These are phyloP conservation scores for Drosophila maculinotata DNA, from an alignment of 2,888 invertebrate genomes.

Conservation along the genomic window DNA sequence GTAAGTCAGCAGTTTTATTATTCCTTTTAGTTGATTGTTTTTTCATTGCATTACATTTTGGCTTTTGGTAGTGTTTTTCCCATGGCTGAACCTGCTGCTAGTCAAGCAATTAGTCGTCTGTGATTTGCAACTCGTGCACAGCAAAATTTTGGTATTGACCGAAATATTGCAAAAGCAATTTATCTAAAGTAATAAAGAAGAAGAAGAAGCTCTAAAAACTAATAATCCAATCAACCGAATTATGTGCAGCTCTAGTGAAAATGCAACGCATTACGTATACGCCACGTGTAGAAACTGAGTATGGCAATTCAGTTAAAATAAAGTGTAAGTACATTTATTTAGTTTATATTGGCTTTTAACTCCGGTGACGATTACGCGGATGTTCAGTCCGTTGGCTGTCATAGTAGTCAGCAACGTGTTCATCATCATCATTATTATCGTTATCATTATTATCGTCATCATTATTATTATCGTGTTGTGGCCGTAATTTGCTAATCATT, in stretches of 20 bases:
- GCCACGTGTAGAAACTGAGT: conserved; percentile 1
- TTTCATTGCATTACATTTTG: conserved; percentile 37
- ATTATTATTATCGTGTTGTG: conserved; percentile 17
- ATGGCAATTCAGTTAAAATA: conserved; percentile 1
- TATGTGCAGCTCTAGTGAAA: background rate
- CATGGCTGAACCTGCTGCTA: conserved; percentile 22
- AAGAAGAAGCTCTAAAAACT: background rate
- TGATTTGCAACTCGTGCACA: conserved; percentile 61
- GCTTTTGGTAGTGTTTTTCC: conserved; percentile 38
- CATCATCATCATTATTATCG: conserved; percentile 6
- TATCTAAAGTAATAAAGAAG: conserved; percentile 11
- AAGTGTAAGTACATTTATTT: conserved; percentile 2
- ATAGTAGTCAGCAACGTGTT: too few relatives aligned
- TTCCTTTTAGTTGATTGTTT: conserved; percentile 61
- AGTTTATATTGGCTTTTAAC: conserved; percentile 27
- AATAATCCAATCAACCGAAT: conserved; percentile 1
- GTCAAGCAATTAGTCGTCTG: conserved; percentile 59
- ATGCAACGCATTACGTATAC: conserved; percentile 24
- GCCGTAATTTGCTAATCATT: conserved; percentile 68
- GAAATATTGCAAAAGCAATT: conserved; percentile 2
- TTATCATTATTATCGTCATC: conserved; percentile 7
- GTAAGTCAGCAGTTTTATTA: conserved; percentile 66
- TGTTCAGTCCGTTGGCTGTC: conserved; percentile 3
- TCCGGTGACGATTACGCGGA: background rate
- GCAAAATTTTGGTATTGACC: conserved; percentile 46